Conservation (phyloP, 2,888 invertebrate genomes). For the Eulithis prunata region DNA sequence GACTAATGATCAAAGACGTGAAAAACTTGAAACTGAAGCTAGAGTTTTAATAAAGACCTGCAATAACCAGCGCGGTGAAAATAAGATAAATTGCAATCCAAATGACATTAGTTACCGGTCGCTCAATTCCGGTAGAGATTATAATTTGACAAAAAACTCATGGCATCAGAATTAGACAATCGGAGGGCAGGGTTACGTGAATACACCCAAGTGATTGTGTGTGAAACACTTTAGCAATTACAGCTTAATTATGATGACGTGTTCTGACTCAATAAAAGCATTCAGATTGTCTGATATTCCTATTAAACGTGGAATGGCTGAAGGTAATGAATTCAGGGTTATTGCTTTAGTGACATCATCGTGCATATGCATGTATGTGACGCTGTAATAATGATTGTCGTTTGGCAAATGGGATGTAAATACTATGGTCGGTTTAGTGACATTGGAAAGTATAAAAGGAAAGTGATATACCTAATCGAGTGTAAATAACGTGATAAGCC, state of each 20-base stretch:
- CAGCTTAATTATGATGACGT: constrained; percentile 54
- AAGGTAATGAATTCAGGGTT: constrained; percentile 63
- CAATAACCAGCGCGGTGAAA: background rate
- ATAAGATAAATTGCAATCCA: too few relatives aligned
- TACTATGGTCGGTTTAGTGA: constrained; percentile 62
- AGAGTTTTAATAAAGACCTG: constrained; percentile 32
- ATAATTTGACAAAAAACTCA: too few relatives aligned
- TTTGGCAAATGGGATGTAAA: constrained; percentile 62
- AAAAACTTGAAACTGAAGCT: constrained; percentile 18
- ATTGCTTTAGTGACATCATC: constrained; percentile 64
- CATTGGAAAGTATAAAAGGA: constrained; percentile 1
- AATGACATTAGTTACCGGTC: too few relatives aligned
- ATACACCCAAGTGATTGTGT: constrained; percentile 38
- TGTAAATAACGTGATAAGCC: constrained; percentile 14
- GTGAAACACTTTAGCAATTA: constrained; percentile 45
- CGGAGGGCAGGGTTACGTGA: constrained; percentile 24
- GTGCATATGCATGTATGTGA: constrained; percentile 60
- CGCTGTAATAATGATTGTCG: constrained; percentile 59
- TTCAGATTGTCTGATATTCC: constrained; percentile 50
- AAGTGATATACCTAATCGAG: background rate
- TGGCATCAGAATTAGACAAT: too few relatives aligned
- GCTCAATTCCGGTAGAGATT: too few relatives aligned
- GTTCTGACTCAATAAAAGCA: constrained; percentile 52
- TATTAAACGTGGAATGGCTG: constrained; percentile 59
- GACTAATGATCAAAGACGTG: constrained; percentile 72